Conservation (phyloP, 2,888 invertebrate species). For the Hypomecis atomaria region DNA sequence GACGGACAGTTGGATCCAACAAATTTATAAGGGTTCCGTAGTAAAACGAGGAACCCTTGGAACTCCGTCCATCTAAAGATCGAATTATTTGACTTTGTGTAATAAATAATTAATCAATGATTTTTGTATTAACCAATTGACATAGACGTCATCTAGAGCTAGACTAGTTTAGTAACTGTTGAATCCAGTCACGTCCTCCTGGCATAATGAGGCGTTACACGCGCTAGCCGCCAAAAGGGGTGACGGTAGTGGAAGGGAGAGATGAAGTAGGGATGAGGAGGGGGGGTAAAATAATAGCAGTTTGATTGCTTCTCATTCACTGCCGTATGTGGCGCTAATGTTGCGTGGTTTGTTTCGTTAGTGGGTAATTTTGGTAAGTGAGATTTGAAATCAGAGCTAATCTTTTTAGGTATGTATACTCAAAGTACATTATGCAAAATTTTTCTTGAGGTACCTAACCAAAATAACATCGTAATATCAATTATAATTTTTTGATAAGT, state of each 20-base stretch:
- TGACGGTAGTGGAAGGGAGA: not conserved
- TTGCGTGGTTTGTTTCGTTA: conserved; percentile 22
- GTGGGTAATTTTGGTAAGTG: not conserved
- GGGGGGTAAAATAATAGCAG: conserved; percentile 37
- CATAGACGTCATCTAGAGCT: not conserved
- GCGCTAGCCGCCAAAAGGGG: conserved; percentile 13
- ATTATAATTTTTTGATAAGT: too few species aligned
- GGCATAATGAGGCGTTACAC: conserved; percentile 42
- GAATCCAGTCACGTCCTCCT: conserved; percentile 37
- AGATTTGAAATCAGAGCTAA: not conserved
- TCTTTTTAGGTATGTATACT: too few species aligned
- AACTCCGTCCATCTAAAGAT: too few species aligned
- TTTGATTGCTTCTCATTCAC: conserved; percentile 42
- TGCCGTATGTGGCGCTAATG: conserved; percentile 37
- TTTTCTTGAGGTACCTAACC: too few species aligned
- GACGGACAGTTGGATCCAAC: too few species aligned
- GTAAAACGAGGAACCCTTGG: too few species aligned
- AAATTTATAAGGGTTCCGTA: too few species aligned
- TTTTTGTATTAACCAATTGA: too few species aligned
- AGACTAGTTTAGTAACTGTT: conserved; percentile 8
- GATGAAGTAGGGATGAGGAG: not conserved
- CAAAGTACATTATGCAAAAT: too few species aligned
- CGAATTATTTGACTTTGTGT: too few species aligned
- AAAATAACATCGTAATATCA: too few species aligned
- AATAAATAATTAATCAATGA: too few species aligned